A percentile compares a stretch with the other conserved stretches of the same genome.
These are phyloP conservation scores for Lobophora halterata DNA, from an alignment of 2,888 invertebrate species.

Conservation along the genomic window DNA sequence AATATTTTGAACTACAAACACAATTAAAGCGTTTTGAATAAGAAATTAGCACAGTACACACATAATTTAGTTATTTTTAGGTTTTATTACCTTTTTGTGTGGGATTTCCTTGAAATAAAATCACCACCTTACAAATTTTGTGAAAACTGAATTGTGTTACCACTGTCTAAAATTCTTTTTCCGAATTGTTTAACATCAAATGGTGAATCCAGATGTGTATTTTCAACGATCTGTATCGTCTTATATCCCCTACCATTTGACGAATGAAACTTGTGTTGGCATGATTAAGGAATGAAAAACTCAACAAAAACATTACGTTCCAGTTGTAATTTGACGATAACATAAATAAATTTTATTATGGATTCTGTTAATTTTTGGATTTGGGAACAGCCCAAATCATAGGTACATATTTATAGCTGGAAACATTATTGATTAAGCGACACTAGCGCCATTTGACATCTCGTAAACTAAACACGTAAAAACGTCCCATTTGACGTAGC, in stretches of 20 bases:
- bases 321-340: too few species aligned
- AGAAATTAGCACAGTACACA: constrained; percentile 6
- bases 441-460: constrained; percentile 15
- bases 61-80: background rate
- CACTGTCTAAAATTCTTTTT: constrained; percentile 3
- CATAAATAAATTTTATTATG: too few species aligned
- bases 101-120: constrained; percentile 12
- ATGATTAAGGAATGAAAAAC: too few species aligned
- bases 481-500: constrained; percentile 12
- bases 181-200: background rate
- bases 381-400: too few species aligned
- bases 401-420: constrained; percentile 5
- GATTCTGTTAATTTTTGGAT: too few species aligned
- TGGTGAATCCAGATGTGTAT: too few species aligned
- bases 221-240: too few species aligned
- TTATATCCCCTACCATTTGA: too few species aligned
- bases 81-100: constrained; percentile 15
- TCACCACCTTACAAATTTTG: constrained; percentile 8
- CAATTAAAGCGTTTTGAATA: constrained; percentile 3
- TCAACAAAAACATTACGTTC: too few species aligned
- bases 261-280: too few species aligned
- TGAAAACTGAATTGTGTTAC: constrained; percentile 8
- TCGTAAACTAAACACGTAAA: background rate
- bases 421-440: background rate
- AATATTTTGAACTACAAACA: constrained; percentile 4